A percentile compares a stretch with the other conserved stretches of the same genome.
These are phyloP conservation scores for Sylvietta virens DNA, from an alignment of 2,113 vertebrate genomes.

Conservation along the genomic window DNA sequence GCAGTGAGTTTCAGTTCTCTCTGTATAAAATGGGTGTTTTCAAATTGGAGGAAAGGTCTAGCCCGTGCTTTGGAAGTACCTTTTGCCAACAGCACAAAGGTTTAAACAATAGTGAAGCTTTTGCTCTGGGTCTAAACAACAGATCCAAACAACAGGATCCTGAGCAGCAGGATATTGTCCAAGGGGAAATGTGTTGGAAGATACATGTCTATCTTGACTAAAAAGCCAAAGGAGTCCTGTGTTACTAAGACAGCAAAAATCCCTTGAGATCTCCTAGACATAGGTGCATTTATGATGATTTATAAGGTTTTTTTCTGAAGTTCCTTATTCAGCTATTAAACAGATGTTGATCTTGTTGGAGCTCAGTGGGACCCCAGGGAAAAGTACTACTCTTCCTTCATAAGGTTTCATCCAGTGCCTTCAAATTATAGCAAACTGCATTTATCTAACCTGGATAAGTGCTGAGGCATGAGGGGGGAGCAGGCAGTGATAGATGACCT, in stretches of 20 bases:
- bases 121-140: neutral
- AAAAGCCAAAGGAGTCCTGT: neutral
- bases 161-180: neutral
- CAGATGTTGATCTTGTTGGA: neutral
- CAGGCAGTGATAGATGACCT: neutral
- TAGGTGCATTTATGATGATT: neutral
- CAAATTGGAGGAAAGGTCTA: neutral
- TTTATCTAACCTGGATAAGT: neutral
- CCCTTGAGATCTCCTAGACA: neutral
- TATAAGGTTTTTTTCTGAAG: neutral
- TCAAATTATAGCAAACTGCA: neutral
- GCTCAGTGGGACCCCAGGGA: neutral
- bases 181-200: neutral
- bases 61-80: neutral
- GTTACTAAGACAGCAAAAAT: neutral
- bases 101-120: neutral
- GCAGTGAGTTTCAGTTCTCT: neutral
- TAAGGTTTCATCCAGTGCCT: neutral
- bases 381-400: neutral
- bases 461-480: neutral
- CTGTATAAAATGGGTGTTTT: neutral
- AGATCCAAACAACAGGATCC: neutral
- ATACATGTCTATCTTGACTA: neutral
- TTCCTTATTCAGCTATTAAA: neutral
- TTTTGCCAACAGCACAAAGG: neutral